Evolutionary conservation across 1,140 invertebrate species (phyloP), one percentile per base, ranked within the genome.

Genomic region (Ceratina japonica): DNA sequence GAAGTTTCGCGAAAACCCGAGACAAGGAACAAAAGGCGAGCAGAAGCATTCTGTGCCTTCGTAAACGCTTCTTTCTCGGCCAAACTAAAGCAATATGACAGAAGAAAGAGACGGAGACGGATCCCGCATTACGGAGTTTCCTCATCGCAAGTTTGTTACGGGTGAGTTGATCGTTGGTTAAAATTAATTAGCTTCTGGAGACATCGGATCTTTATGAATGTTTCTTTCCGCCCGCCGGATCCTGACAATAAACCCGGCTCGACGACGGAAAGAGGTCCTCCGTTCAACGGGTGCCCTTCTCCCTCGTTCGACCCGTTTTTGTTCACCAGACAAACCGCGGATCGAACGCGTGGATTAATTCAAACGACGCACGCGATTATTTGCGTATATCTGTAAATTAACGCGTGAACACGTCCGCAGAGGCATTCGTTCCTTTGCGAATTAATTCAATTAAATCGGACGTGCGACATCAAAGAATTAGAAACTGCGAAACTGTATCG

Each of bases 171-270:
- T 79, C 73, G 71, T 20, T 52, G 77, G 70, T 79, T 79, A 20
- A 73, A 74, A 52, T 73, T 79, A 79, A 79, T 79, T 79, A 79
- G 70, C 62, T 74, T 61, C 71, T 66, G 62, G 62, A 31, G 70
- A 74, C 77, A 59, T 59, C 52, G 52, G 77, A 73, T 74, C 61
- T 74, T 74, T 66, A 58, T 61, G 37, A 74, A 65, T 58, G 71
- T 64, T 65, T 51, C 52, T 52, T 59, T 8, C 61, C n/a, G 61
- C 37, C 18, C 15, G 13, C 8, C 20, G 70, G 22, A 10, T 22
- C 7, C 52, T 4, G 8, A 51, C 61, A 51, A 61, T 79, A 8
- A 59, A 15, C 16, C 24, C 18, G 7, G 24, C 56, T 20, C 18
- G 18, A 61, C 59, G 13, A 3, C 44, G 44, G 51, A 69, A 16